Evolutionary conservation across 1,140 invertebrate species (phyloP), one percentile per base, ranked within the genome.

Genomic region (Calephelis virginiensis): DNA sequence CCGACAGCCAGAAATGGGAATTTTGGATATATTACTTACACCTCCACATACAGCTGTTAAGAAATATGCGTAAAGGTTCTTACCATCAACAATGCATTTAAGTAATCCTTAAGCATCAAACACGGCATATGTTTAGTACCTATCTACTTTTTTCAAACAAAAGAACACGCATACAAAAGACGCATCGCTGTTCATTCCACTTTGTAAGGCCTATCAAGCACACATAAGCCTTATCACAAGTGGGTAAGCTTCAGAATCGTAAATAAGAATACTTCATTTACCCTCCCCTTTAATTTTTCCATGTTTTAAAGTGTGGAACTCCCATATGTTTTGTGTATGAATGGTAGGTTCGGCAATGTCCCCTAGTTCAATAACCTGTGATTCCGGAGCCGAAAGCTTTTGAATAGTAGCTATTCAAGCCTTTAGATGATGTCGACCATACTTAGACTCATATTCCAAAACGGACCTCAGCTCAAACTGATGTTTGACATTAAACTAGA

Each of bases 241-340:
- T 45, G 5, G 37, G 50, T 50, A 72, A 67, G 67, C 37, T 49
- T 61, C 64, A 67, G 61, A 45, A 61, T 69, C 64, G 63, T 46
- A 45, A 37, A 43, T 38, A 43, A 17, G n/a, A 40, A 65, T 62
- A 56, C 49, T 38, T 45, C 48, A 63, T 53, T 59, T 43, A 64
- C 61, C 67, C 66, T 66, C 53, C 53, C 64, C 67, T 68, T 61
- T 47, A 68, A 72, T 68, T 68, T 72, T 66, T 67, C 64, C 59
- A 61, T 71, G 67, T 72, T 66, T 63, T 66, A 68, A 72, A 68
- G 64, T 72, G 64, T 69, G 62, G 68, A 67, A 66, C 70, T 72
- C 67, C 71, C 67, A 72, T 71, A 71, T 66, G 67, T 72, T 69
- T 72, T 72, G 67, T 69, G 45, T 46, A 49, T 46, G 63, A 46